A percentile compares a stretch with the other conserved stretches of the same genome.
These are phyloP conservation scores for Hydrozoanthus gracilis DNA, from an alignment of 92 coral and sea anemone species.

Conservation along the genomic window DNA sequence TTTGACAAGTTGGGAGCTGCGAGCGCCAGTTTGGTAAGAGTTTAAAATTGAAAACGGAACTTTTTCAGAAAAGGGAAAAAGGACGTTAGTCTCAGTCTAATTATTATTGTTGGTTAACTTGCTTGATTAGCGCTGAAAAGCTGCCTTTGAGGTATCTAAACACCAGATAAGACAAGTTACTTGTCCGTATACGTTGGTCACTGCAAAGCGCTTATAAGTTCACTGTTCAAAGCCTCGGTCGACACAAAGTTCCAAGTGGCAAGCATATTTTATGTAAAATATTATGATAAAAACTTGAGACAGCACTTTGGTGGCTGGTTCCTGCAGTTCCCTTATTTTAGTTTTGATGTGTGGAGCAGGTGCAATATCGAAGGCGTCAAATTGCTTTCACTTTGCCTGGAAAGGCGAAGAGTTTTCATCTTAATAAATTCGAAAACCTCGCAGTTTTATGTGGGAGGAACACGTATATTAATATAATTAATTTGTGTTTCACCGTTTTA, in stretches of 20 bases:
- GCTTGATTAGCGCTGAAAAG: constrained; percentile 19
- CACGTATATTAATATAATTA: background rate
- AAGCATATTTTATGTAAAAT: background rate
- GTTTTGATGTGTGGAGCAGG: constrained; percentile 24
- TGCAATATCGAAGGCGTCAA: background rate
- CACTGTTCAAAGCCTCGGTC: background rate
- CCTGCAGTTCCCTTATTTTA: background rate
- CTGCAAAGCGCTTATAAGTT: constrained; percentile 1
- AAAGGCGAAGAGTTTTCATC: background rate
- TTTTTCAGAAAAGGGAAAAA: background rate
- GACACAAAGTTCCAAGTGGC: background rate
- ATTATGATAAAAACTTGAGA: background rate
- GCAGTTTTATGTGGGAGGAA: background rate
- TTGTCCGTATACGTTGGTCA: background rate
- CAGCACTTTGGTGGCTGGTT: background rate
- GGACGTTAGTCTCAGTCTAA: background rate
- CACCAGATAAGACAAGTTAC: background rate
- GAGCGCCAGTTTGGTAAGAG: constrained; percentile 13
- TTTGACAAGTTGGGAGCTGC: constrained; percentile 13
- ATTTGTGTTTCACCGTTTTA: background rate
- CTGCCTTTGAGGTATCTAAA: background rate
- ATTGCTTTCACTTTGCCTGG: background rate
- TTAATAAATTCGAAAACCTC: background rate
- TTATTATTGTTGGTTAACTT: constrained; percentile 26
- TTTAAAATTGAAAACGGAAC: constrained; percentile 6